Base-by-base conservation (phyloP, 1,140 invertebrate genomes). In the Nasonia giraulti region DNA sequence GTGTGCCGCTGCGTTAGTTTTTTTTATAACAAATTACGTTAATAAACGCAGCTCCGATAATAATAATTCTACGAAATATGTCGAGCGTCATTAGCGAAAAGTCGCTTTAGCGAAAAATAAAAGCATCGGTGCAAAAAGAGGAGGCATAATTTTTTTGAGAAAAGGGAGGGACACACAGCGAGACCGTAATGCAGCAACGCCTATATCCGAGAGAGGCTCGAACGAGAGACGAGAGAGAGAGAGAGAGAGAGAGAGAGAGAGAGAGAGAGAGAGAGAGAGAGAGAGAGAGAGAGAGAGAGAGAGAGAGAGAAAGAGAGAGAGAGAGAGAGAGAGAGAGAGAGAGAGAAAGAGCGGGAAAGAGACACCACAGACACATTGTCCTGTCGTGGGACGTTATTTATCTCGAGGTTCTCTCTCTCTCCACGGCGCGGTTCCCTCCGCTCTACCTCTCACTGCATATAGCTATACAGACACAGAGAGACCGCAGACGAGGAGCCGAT, bases 341-440 rank as follows among this genome's bases (percentile, higher is more conserved):
- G 77, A 31, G 69, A 62, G 31, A 68, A 23, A 75, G 27, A 62
- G 33, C 47, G n/a, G 17, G n/a, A 12, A 27, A 33, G 62, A 55
- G 79, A 76, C 79, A 62, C 87, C 86, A 79, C 86, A 86, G 83
- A 86, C 88, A 91, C 88, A 89, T 89, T 90, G 89, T 88, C 87
- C 86, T 89, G 81, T 87, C 89, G 82, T 77, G 37, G 69, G 80
- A 86, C 82, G 86, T 89, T 89, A 88, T 89, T 89, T 88, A 89
- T 88, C 87, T 87, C 79, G 83, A 78, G 83, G 55, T 84, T 27
- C 27, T 27, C 27, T 86, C 68, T 44, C 40, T 44, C 40, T 44
- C 40, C 10, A 7, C 55, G 20, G 20, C 55, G 55, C 17, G 47
- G 76, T 14, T 68, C 23, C 23, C 50, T 66, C 50, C 71, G 66